Evolutionary conservation across 2,797 vertebrate genomes (phyloP).

Genomic region (Eulemur albifrons): DNA sequence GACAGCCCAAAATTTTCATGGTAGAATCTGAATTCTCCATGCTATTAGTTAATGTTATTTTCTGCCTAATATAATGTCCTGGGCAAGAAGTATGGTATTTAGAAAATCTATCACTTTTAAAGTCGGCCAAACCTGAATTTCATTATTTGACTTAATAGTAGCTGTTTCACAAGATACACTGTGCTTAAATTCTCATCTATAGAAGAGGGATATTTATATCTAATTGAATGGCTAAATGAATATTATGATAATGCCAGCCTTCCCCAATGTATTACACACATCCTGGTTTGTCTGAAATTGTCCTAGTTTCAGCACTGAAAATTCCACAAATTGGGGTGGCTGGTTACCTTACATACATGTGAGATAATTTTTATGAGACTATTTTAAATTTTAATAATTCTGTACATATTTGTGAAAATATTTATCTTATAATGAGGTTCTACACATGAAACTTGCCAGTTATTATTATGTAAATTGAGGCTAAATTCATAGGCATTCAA

Average conservation of each 20-base stretch:
- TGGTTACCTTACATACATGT: not conserved
- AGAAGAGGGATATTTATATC: not conserved
- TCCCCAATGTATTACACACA: not conserved
- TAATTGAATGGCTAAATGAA: not conserved
- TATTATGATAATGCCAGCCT: not conserved
- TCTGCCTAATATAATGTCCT: not conserved
- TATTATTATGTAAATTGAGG: not conserved
- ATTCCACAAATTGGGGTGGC: not conserved
- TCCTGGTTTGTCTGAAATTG: not conserved
- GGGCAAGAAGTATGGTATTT: not conserved
- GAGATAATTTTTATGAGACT: not conserved
- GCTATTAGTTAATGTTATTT: not conserved
- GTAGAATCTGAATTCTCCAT: not conserved
- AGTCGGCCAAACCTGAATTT: not conserved
- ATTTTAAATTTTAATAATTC: not conserved
- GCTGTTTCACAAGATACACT: not conserved
- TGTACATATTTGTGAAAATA: not conserved
- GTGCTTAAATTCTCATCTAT: not conserved
- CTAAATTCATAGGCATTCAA: not conserved
- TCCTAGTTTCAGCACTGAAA: not conserved
- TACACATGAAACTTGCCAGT: not conserved
- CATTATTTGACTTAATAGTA: not conserved
- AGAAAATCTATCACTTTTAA: not conserved
- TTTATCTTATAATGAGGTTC: not conserved
- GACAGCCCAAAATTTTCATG: not conserved